phyloP scores from a whole-genome alignment of 1,140 invertebrate genomes.

The Drosophila ogumai region DNA sequence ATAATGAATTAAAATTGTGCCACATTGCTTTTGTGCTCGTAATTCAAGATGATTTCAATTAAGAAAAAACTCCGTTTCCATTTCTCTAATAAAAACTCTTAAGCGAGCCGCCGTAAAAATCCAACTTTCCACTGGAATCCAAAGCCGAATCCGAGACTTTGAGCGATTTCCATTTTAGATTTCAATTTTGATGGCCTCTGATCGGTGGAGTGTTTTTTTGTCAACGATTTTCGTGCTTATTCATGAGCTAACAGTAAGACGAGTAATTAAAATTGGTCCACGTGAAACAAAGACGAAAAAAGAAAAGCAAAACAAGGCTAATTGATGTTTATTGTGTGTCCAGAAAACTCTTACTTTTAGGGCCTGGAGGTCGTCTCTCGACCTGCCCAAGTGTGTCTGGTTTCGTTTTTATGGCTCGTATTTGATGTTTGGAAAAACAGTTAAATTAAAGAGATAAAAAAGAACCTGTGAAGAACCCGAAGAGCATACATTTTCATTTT shows the following conservation, averaged over 20 bases:
- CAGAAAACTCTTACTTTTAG: constrained; percentile 69
- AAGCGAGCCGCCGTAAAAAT: constrained; percentile 41
- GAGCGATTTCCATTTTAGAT: constrained; percentile 58
- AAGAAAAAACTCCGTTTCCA: constrained; percentile 39
- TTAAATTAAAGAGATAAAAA: constrained; percentile 23
- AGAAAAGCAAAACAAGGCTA: constrained; percentile 36
- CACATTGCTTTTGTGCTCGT: constrained; percentile 21
- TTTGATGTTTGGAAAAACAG: constrained; percentile 8
- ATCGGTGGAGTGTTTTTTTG: constrained; percentile 43
- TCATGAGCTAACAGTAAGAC: constrained; percentile 75
- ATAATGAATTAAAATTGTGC: constrained; percentile 27
- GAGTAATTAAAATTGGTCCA: constrained; percentile 69
- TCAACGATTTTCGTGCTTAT: constrained; percentile 52
- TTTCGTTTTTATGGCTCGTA: constrained; percentile 39
- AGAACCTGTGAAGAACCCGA: constrained; percentile 16
- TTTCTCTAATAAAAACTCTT: constrained; percentile 51
- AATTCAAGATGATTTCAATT: constrained; percentile 49
- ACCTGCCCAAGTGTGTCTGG: constrained; percentile 15
- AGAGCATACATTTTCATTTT: constrained; percentile 15
- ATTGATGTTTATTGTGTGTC: constrained; percentile 59
- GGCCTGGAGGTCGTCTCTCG: constrained; percentile 13
- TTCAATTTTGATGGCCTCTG: constrained; percentile 60
- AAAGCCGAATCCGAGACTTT: constrained; percentile 4
- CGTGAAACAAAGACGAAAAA: constrained; percentile 48
- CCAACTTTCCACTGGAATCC: constrained; percentile 50